phyloP scores from a whole-genome alignment of 1,140 invertebrate genomes.

The Mylabris phalerata region DNA sequence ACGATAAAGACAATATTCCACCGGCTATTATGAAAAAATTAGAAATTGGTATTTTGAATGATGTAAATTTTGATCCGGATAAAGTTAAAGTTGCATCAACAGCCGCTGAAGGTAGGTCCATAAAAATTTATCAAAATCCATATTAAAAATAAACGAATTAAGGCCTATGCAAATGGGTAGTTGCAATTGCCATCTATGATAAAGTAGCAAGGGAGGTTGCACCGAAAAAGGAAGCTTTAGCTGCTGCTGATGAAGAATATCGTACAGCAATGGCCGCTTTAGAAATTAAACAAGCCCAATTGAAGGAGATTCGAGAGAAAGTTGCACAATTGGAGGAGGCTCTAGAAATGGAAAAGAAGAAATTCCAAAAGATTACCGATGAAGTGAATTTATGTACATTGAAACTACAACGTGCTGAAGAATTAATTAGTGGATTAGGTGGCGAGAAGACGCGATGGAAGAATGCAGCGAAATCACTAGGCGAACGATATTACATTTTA shows the following conservation, averaged over 20 bases:
- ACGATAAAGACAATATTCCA: conserved; percentile 89
- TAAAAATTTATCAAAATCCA: too few species aligned
- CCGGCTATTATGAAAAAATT: conserved; percentile 74
- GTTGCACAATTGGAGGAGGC: conserved; percentile 65
- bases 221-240: conserved; percentile 76
- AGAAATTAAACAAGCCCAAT: conserved; percentile 66
- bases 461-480: conserved; percentile 65
- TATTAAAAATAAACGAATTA: too few species aligned
- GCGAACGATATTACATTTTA: conserved; percentile 69
- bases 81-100: conserved; percentile 86
- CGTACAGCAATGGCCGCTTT: conserved; percentile 72
- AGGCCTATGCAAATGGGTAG: conserved; percentile 81
- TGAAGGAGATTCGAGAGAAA: conserved; percentile 68
- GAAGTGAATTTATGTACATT: conserved; percentile 82
- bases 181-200: conserved; percentile 90
- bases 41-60: conserved; percentile 72
- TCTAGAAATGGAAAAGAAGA: conserved; percentile 58
- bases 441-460: conserved; percentile 87
- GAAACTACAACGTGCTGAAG: conserved; percentile 83
- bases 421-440: conserved; percentile 75
- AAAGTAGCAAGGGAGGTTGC: conserved; percentile 63
- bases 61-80: conserved; percentile 81
- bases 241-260: conserved; percentile 69
- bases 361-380: conserved; percentile 75
- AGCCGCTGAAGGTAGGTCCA: conserved; percentile 63